Evolutionary conservation across 2,113 vertebrate genomes (phyloP).

Genomic region (Tachuris rubrigastra): DNA sequence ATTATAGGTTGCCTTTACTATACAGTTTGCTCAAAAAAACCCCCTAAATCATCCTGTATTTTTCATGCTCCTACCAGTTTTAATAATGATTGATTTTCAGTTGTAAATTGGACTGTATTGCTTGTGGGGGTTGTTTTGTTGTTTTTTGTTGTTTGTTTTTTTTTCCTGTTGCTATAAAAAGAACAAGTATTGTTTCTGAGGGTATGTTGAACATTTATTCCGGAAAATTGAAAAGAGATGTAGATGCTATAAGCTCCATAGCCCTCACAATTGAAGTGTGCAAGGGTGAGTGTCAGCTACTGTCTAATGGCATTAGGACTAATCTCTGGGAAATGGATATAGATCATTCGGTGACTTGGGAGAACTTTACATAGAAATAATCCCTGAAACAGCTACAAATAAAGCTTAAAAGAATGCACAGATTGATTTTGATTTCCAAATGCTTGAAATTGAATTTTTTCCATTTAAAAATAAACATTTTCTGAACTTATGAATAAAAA

Average conservation of each 20-base stretch:
- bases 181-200: background rate
- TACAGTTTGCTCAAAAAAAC: background rate
- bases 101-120: background rate
- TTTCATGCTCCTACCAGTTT: background rate
- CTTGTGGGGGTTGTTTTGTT: background rate
- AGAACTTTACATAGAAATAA: background rate
- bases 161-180: background rate
- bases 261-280: background rate
- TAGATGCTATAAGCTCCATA: background rate
- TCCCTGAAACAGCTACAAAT: background rate
- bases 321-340: background rate
- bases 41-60: background rate
- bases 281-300: background rate
- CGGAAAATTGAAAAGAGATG: background rate
- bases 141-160: accelerated
- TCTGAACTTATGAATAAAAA: background rate
- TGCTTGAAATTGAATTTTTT: background rate
- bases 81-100: background rate
- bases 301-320: background rate
- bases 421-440: background rate
- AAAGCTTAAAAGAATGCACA: background rate
- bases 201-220: background rate
- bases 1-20: background rate
- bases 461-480: background rate
- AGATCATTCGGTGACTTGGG: background rate